A percentile compares a stretch with the other conserved stretches of the same genome.
Conservation (phyloP, 2,888 invertebrate species). For the Seladonia tumulorum region DNA sequence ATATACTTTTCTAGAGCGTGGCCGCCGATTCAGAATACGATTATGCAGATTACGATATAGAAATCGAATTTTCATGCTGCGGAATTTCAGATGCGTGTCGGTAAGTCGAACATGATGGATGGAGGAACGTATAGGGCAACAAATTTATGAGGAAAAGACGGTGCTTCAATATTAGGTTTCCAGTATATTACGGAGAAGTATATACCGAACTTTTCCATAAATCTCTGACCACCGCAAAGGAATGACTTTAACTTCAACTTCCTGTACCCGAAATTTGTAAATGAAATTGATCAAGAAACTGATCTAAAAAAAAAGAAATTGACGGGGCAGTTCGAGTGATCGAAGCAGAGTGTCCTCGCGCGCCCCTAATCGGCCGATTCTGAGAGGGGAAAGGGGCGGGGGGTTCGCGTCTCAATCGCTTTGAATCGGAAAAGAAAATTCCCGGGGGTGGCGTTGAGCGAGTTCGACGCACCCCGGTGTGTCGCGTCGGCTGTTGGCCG, state of each 20-base stretch:
- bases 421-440: constrained; percentile 12
- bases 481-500: neutral
- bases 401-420: constrained; percentile 6
- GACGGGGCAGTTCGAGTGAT: too few species aligned
- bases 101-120: constrained; percentile 21
- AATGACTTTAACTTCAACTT: neutral
- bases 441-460: constrained; percentile 6
- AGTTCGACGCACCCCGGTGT: constrained; percentile 25
- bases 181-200: neutral
- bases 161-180: constrained; percentile 2
- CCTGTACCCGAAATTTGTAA: too few species aligned
- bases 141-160: neutral
- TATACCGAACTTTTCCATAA: neutral
- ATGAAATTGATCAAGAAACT: too few species aligned
- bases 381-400: neutral
- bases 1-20: neutral
- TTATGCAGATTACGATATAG: constrained; percentile 6
- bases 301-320: too few species aligned
- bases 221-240: neutral
- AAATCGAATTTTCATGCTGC: neutral
- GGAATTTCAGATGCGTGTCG: constrained; percentile 10
- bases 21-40: constrained; percentile 4
- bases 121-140: neutral
- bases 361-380: neutral
- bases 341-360: neutral